Conservation (phyloP, 2,797 vertebrate species). For the Channallabes apus region DNA sequence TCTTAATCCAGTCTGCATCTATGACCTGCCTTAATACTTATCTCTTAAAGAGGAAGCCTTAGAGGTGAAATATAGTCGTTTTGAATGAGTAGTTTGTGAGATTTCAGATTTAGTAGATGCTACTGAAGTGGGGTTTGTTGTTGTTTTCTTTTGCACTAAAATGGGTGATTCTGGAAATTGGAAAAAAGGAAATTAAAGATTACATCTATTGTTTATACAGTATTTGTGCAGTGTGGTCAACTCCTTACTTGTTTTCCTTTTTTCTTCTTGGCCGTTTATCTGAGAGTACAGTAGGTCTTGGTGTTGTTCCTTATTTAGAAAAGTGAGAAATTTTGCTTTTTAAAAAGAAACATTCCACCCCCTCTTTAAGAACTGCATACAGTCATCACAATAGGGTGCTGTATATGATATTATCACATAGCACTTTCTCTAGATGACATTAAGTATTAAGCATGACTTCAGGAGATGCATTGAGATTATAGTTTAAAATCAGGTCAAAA, state of each 20-base stretch:
- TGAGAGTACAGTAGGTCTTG: background rate
- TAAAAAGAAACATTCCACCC: background rate
- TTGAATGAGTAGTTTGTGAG: background rate
- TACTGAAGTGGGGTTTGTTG: background rate
- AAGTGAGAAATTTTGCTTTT: background rate
- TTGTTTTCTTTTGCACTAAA: too few species aligned
- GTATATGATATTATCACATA: too few species aligned
- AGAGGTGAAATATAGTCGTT: background rate
- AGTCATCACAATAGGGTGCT: background rate
- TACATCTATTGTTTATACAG: background rate
- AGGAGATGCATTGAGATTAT: background rate
- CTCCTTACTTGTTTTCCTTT: background rate
- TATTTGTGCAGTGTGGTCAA: background rate
- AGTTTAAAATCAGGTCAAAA: background rate
- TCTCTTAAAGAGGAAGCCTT: background rate
- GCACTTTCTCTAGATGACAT: too few species aligned
- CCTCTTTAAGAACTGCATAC: background rate
- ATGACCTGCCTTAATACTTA: too few species aligned
- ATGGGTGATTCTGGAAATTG: background rate
- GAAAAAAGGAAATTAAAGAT: background rate
- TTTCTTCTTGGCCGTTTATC: background rate
- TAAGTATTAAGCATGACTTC: background rate
- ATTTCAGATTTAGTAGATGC: background rate
- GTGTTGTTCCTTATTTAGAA: background rate
- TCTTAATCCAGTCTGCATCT: too few species aligned